These are phyloP conservation scores for Mythimna vitellina DNA, from an alignment of 2,888 invertebrate genomes.

Conservation along the genomic window DNA sequence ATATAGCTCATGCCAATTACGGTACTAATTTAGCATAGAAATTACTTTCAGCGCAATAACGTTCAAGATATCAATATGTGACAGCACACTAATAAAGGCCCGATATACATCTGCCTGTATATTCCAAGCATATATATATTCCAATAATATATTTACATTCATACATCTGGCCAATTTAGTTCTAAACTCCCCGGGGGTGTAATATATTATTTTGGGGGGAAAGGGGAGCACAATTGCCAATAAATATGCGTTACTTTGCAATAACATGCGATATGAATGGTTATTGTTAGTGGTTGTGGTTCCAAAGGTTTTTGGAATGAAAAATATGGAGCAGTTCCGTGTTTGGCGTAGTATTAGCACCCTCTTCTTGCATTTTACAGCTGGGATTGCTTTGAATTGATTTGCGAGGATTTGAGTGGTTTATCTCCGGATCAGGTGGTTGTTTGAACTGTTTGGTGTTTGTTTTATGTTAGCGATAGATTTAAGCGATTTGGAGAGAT, in stretches of 20 bases:
- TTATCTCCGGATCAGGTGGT: slow-evolving; percentile 34
- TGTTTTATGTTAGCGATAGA: slow-evolving; percentile 9
- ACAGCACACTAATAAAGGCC: slow-evolving; percentile 49
- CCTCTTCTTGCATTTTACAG: slow-evolving; percentile 46
- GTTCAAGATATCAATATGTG: slow-evolving; percentile 40
- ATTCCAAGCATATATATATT: slow-evolving; percentile 30
- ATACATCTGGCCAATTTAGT: slow-evolving; percentile 72
- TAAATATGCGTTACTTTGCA: slow-evolving; percentile 76
- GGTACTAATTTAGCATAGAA: slow-evolving; percentile 42
- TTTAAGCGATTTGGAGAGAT: not conserved
- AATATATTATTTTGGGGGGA: slow-evolving; percentile 64
- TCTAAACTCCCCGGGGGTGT: slow-evolving; percentile 64
- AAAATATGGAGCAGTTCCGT: slow-evolving; percentile 58
- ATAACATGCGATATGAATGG: slow-evolving; percentile 72
- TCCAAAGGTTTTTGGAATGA: slow-evolving; percentile 39
- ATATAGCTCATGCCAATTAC: slow-evolving; percentile 35
- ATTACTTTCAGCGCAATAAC: slow-evolving; percentile 43
- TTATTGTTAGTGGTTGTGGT: slow-evolving; percentile 66
- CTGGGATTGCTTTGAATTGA: slow-evolving; percentile 49
- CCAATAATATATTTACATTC: slow-evolving; percentile 67
- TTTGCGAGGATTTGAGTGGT: slow-evolving; percentile 50
- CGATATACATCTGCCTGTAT: slow-evolving; percentile 36
- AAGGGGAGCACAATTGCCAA: slow-evolving; percentile 71
- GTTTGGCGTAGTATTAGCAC: slow-evolving; percentile 44
- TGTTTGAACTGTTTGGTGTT: slow-evolving; percentile 10